These are phyloP conservation scores for Dicerorhinus sumatrensis DNA, from an alignment of 2,113 vertebrate species.

Conservation along the genomic window DNA sequence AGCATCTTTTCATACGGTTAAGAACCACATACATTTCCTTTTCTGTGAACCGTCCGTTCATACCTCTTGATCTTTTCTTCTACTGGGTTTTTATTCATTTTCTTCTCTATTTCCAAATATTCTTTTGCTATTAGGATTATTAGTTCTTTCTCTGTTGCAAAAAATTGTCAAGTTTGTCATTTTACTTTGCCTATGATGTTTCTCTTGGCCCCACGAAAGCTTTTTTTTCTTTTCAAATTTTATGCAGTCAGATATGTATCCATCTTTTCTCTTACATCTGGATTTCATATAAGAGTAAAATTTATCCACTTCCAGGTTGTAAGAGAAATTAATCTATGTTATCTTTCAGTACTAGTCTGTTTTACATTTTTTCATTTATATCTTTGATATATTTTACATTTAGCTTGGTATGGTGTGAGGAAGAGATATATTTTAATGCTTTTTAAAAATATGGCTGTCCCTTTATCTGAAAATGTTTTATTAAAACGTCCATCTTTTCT, in stretches of 20 bases:
- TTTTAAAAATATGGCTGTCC: neutral
- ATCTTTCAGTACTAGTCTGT: neutral
- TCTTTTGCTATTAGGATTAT: neutral
- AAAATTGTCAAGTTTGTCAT: neutral
- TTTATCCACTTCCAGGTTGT: neutral
- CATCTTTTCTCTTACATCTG: neutral
- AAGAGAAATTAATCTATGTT: neutral
- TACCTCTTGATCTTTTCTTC: neutral
- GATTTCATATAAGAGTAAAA: neutral
- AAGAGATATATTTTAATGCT: neutral
- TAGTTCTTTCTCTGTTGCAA: neutral
- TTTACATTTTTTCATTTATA: neutral
- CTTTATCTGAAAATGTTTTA: neutral
- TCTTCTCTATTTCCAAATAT: neutral
- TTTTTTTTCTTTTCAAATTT: neutral
- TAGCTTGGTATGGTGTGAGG: neutral
- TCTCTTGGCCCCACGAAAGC: neutral
- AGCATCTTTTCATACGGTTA: neutral
- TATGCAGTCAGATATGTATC: neutral
- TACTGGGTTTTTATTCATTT: neutral
- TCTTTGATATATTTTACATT: neutral
- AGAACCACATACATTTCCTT: neutral
- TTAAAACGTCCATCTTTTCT: neutral
- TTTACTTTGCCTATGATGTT: neutral
- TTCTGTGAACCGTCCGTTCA: no score